These are phyloP conservation scores for Eustalomyia histrio DNA, from an alignment of 2,888 invertebrate species.

Conservation along the genomic window DNA sequence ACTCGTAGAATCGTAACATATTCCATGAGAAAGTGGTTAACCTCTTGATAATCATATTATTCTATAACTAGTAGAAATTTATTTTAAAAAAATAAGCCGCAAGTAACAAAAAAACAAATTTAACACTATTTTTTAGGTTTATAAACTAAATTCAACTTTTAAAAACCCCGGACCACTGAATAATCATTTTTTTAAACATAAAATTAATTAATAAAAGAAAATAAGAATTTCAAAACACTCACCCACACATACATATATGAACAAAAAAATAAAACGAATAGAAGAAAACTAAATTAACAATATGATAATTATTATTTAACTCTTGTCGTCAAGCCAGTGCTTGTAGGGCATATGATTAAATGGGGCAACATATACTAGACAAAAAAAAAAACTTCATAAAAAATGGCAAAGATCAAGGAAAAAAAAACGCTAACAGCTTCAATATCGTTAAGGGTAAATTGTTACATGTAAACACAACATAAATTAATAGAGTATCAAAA, in stretches of 20 bases:
- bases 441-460: neutral
- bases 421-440: neutral
- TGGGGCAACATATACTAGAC: neutral
- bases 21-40: constrained; percentile 2
- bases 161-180: constrained; percentile 13
- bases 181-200: neutral
- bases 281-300: neutral
- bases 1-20: neutral
- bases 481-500: constrained; percentile 8
- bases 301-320: constrained; percentile 9
- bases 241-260: neutral
- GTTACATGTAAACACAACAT: neutral
- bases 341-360: neutral
- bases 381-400: no score
- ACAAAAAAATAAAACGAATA: no score
- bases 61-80: neutral
- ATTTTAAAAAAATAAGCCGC: no score
- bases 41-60: neutral
- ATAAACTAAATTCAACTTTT: neutral
- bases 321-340: constrained; percentile 11
- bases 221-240: constrained; percentile 5
- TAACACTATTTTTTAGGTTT: neutral
- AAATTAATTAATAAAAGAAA: constrained; percentile 24
- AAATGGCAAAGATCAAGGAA: neutral
- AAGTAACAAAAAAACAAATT: neutral